Evolutionary conservation across 2,113 vertebrate species (phyloP).

Genomic region (Oceanodroma tethys): DNA sequence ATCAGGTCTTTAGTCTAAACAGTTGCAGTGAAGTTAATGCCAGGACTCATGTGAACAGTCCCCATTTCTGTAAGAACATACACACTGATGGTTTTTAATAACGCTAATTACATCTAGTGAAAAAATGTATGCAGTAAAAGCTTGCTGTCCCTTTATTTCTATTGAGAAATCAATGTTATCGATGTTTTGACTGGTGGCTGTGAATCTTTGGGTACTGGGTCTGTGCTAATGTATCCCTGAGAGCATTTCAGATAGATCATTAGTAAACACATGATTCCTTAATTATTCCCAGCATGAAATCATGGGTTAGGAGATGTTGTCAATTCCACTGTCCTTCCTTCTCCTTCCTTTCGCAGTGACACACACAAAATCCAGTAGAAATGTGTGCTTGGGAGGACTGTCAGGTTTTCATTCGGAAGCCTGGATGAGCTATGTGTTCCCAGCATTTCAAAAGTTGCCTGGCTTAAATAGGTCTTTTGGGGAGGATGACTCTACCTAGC

Average conservation of each 20-base stretch:
- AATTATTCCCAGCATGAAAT: not conserved
- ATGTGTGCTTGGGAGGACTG: not conserved
- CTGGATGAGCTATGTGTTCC: not conserved
- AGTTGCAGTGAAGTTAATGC: not conserved
- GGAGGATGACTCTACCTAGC: not conserved
- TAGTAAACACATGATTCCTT: not conserved
- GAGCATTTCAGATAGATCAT: not conserved
- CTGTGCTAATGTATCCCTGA: not conserved
- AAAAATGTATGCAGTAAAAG: not conserved
- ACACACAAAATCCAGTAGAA: not conserved
- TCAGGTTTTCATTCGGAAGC: not conserved
- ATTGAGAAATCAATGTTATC: not conserved
- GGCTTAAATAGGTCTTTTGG: not conserved
- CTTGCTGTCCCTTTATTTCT: not conserved
- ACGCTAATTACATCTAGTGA: not conserved
- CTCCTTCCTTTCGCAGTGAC: not conserved
- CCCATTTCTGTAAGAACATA: not conserved
- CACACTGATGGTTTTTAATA: not conserved
- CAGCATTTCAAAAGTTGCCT: not conserved
- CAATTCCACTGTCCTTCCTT: not conserved
- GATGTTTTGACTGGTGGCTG: not conserved
- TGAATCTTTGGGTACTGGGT: not conserved
- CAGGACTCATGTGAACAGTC: not conserved
- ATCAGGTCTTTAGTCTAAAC: not conserved
- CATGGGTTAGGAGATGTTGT: not conserved